Percentiles rank a stretch among this genome's conserved stretches.
Conservation (phyloP, 2,888 invertebrate species). For the Drepanosiphum platanoidis region DNA sequence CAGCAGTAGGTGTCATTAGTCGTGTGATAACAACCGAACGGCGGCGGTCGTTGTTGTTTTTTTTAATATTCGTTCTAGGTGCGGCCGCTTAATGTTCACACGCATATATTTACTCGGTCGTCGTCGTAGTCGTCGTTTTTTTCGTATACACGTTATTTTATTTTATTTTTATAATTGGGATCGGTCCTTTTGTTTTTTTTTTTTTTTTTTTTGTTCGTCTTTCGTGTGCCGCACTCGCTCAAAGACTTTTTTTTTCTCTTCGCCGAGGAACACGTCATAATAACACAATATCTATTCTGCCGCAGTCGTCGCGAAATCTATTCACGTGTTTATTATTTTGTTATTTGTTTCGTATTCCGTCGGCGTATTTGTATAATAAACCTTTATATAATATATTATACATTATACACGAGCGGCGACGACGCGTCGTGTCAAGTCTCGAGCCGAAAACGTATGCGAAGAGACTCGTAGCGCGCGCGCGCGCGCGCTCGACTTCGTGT, state of each 20-base stretch:
- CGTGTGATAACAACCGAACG: conserved; percentile 60
- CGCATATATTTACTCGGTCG: conserved; percentile 58
- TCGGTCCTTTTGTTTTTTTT: conserved; percentile 51
- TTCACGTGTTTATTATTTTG: conserved; percentile 42
- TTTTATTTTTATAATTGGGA: conserved; percentile 56
- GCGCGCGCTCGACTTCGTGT: background rate
- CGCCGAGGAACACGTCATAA: conserved; percentile 3
- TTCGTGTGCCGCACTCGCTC: conserved; percentile 14
- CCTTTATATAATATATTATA: background rate
- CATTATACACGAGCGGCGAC: background rate
- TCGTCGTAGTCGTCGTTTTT: background rate
- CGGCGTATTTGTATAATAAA: conserved; percentile 5
- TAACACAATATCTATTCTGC: conserved; percentile 41
- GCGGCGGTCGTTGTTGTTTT: conserved; percentile 48
- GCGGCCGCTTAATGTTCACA: conserved; percentile 61
- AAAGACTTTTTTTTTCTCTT: background rate
- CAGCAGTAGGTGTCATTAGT: conserved; percentile 62
- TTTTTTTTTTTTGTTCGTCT: background rate
- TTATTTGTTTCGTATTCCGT: conserved; percentile 25
- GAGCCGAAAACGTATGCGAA: conserved; percentile 7
- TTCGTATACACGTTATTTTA: conserved; percentile 40
- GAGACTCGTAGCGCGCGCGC: background rate
- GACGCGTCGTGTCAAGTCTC: conserved; percentile 6
- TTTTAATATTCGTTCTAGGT: conserved; percentile 40
- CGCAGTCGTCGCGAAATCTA: conserved; percentile 45